phyloP scores from a whole-genome alignment of 2,888 invertebrate genomes.

The Latrodectus elegans region DNA sequence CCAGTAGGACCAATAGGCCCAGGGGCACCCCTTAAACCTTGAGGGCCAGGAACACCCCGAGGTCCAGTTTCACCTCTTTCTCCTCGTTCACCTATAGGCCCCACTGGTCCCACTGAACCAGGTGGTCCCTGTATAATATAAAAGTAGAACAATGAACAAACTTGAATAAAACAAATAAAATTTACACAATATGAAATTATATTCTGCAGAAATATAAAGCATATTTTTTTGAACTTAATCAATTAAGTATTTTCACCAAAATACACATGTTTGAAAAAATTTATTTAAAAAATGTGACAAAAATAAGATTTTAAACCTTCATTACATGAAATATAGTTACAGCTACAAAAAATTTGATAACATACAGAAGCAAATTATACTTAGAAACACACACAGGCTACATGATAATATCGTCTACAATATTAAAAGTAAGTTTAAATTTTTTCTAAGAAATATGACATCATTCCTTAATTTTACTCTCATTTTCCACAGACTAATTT shows the following conservation, averaged over 20 bases:
- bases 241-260: not conserved
- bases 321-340: too few relatives aligned
- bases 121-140: conserved; percentile 52
- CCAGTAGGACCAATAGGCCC: conserved; percentile 89
- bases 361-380: too few relatives aligned
- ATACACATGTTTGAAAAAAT: not conserved
- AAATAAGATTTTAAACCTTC: too few relatives aligned
- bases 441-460: too few relatives aligned
- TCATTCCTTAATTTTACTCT: too few relatives aligned
- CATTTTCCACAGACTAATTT: too few relatives aligned
- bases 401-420: too few relatives aligned
- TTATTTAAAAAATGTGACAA: too few relatives aligned
- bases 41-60: conserved; percentile 75
- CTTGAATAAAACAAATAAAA: not conserved
- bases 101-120: conserved; percentile 72
- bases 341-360: too few relatives aligned
- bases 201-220: not conserved
- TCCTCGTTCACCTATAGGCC: conserved; percentile 72
- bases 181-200: not conserved
- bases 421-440: too few relatives aligned
- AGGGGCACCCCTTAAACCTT: conserved; percentile 80
- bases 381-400: too few relatives aligned
- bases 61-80: conserved; percentile 73
- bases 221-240: too few relatives aligned
- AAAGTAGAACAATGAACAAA: not conserved